Evolutionary conservation across 2,113 vertebrate species (phyloP).

Genomic region (Falcunculus frontatus): DNA sequence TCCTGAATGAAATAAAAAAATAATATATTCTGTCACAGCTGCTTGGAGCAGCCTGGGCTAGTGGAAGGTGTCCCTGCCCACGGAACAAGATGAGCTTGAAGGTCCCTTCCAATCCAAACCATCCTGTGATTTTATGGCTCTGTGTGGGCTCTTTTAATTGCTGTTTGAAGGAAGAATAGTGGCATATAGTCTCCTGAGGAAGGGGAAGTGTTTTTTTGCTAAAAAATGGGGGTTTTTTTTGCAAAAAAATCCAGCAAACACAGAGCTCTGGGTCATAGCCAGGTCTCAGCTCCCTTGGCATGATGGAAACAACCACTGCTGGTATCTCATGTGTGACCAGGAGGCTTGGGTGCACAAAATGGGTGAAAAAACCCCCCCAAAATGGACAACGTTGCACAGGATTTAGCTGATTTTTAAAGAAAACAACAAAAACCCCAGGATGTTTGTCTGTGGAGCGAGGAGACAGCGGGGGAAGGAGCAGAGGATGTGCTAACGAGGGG

Average conservation of each 20-base stretch:
- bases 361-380: background rate
- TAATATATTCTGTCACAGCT: background rate
- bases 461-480: background rate
- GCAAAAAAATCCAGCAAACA: background rate
- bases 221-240: fast-evolving
- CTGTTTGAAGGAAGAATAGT: background rate
- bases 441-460: background rate
- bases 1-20: background rate
- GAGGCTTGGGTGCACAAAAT: too few relatives aligned
- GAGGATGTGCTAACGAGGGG: background rate
- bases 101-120: background rate
- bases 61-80: background rate
- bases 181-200: background rate
- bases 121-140: background rate
- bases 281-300: background rate
- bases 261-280: fast-evolving
- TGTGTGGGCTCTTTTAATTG: background rate
- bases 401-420: background rate
- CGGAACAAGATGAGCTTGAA: background rate
- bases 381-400: background rate
- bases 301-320: background rate
- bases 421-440: background rate
- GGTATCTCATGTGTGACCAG: background rate
- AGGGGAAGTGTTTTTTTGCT: fast-evolving
- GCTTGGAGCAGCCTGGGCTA: background rate